phyloP scores from a whole-genome alignment of 2,888 invertebrate species.

The Pomacea canaliculata region DNA sequence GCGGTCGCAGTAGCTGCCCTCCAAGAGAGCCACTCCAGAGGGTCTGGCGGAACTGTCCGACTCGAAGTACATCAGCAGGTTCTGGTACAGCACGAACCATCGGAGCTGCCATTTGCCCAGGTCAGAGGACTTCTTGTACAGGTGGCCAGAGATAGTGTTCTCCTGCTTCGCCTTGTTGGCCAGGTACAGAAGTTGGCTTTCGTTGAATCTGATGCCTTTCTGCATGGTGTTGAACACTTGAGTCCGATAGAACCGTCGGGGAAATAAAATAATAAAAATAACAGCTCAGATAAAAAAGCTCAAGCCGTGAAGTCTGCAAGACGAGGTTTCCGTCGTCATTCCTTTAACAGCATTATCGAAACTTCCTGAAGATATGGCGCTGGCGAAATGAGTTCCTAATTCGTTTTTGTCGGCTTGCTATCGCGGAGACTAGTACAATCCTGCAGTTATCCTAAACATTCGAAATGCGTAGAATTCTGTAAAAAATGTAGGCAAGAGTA shows the following conservation, averaged over 20 bases:
- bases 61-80: slow-evolving; percentile 91
- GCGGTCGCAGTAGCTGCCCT: slow-evolving; percentile 81
- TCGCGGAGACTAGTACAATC: no score
- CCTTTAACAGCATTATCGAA: no score
- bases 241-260: background rate
- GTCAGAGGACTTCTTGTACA: slow-evolving; percentile 88
- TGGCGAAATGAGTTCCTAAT: no score
- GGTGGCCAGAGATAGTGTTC: slow-evolving; percentile 84
- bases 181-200: slow-evolving; percentile 83
- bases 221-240: slow-evolving; percentile 75
- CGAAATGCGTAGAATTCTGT: no score
- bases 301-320: no score
- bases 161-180: slow-evolving; percentile 89
- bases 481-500: no score
- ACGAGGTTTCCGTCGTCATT: no score
- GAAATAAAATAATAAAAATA: no score
- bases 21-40: slow-evolving; percentile 86
- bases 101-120: slow-evolving; percentile 86
- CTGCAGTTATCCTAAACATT: no score
- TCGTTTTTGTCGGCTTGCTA: no score
- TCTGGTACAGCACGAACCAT: slow-evolving; percentile 77
- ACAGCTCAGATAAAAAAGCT: no score
- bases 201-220: slow-evolving; percentile 86
- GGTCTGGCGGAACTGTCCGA: slow-evolving; percentile 83
- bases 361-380: no score